These are phyloP conservation scores for Ameiurus melas DNA, from an alignment of 2,113 vertebrate species.

Conservation along the genomic window DNA sequence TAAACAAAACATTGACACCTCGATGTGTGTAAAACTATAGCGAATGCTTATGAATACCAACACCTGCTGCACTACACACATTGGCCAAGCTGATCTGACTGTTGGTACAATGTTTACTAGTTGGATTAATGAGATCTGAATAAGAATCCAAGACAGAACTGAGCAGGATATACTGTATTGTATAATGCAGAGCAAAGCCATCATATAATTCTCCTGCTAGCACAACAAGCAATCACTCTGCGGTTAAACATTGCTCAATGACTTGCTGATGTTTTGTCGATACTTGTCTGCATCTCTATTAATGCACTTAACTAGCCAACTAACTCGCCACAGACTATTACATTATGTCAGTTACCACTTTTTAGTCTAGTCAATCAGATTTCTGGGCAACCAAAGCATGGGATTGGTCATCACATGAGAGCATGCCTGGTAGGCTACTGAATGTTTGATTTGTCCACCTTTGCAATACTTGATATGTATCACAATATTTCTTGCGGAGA, in stretches of 20 bases:
- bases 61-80: neutral
- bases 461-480: too few species aligned
- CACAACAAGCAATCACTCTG: neutral
- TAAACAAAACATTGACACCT: neutral
- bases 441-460: neutral
- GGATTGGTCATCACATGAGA: neutral
- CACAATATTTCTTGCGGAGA: too few species aligned
- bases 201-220: neutral
- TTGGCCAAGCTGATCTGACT: neutral
- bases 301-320: neutral
- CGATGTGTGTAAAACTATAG: neutral
- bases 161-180: neutral
- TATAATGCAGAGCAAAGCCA: neutral
- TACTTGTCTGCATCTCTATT: neutral
- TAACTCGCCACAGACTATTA: neutral
- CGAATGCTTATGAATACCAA: neutral
- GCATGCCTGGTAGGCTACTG: neutral
- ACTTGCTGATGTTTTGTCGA: neutral
- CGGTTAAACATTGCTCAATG: neutral
- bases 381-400: neutral
- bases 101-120: neutral
- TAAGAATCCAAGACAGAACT: neutral
- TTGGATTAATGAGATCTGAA: neutral
- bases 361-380: neutral
- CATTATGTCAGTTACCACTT: neutral